phyloP scores from a whole-genome alignment of 2,113 vertebrate genomes.

The Synchiropus splendidus region DNA sequence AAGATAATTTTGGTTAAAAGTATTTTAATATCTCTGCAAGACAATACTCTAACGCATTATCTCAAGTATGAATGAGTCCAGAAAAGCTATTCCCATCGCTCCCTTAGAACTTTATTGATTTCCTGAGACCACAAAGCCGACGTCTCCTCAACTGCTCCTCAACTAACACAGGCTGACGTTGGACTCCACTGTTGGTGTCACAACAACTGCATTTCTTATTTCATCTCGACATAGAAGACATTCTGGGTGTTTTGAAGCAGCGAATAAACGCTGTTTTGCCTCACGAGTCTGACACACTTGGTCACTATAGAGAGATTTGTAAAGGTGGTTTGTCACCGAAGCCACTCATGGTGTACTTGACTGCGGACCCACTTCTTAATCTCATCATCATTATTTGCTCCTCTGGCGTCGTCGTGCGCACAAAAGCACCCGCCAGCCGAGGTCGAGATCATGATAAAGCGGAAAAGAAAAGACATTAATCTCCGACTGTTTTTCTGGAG shows the following conservation, averaged over 20 bases:
- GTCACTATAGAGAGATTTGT: slow-evolving; percentile 10
- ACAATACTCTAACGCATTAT: no score
- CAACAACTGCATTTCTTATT: no score
- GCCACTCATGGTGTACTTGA: slow-evolving; percentile 21
- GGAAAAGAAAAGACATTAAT: slow-evolving; percentile 19
- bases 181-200: no score
- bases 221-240: no score
- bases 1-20: no score
- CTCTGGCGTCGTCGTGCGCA: not conserved
- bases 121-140: no score
- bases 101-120: no score
- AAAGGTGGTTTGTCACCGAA: slow-evolving; percentile 35
- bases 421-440: slow-evolving; percentile 10
- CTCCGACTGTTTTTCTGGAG: slow-evolving; percentile 34
- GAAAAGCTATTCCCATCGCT: no score
- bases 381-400: slow-evolving; percentile 16
- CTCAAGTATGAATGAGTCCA: no score
- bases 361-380: slow-evolving; percentile 5
- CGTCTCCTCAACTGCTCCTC: no score
- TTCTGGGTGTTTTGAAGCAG: not conserved
- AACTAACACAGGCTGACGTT: no score
- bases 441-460: slow-evolving; percentile 19
- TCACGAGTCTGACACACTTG: not conserved
- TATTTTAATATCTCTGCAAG: no score
- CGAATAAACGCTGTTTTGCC: slow-evolving; percentile 32